Percentiles rank a stretch among this genome's conserved stretches.
These are phyloP conservation scores for Sphinx pinastri DNA, from an alignment of 2,888 invertebrate genomes.

Conservation along the genomic window DNA sequence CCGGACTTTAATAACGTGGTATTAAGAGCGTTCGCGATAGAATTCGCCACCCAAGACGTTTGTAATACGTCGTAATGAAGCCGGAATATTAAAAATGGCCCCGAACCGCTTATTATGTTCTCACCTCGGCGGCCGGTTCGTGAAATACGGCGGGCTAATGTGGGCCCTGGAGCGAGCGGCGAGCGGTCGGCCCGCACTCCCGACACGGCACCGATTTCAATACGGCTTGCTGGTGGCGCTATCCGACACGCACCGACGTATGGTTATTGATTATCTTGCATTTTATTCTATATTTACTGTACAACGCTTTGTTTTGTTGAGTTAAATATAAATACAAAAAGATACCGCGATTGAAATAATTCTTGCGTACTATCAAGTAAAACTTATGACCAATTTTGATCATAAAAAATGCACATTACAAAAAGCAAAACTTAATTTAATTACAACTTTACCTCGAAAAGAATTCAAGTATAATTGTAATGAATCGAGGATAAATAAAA, in stretches of 20 bases:
- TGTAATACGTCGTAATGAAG: conserved; percentile 83
- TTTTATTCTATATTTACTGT: conserved; percentile 11
- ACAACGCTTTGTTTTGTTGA: neutral
- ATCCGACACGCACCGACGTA: conserved; percentile 31
- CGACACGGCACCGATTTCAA: conserved; percentile 53
- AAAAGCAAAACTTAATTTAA: too few relatives aligned
- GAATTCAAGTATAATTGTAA: too few relatives aligned
- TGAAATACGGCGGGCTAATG: conserved; percentile 81
- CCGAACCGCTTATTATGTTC: conserved; percentile 83
- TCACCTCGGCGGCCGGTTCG: conserved; percentile 79
- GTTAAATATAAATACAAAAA: neutral
- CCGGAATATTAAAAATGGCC: conserved; percentile 82
- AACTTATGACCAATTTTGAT: too few relatives aligned
- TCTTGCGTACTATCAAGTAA: too few relatives aligned
- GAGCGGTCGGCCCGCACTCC: conserved; percentile 26
- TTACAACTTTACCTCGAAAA: too few relatives aligned
- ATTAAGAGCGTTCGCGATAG: conserved; percentile 82
- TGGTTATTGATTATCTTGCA: conserved; percentile 23
- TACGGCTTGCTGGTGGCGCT: conserved; percentile 70
- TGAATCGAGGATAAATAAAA: too few relatives aligned
- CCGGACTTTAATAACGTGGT: conserved; percentile 74
- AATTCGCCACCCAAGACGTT: conserved; percentile 84
- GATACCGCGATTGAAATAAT: neutral
- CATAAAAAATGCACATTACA: too few relatives aligned
- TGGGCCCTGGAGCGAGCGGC: conserved; percentile 51